Conservation (phyloP, 2,797 vertebrate genomes). For the Siniperca undulata region DNA sequence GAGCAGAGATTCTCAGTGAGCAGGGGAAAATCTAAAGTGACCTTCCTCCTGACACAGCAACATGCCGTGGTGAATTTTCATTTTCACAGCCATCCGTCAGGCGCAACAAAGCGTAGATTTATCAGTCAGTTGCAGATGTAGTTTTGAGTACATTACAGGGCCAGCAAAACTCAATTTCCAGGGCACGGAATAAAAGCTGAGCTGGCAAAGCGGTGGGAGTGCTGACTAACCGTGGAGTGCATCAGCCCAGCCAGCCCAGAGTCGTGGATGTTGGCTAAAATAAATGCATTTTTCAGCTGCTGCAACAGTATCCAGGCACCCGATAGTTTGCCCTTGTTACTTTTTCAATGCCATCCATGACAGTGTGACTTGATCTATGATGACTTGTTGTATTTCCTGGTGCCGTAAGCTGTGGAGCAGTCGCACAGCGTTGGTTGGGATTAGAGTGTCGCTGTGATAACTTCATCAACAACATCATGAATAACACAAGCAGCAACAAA, state of each 20-base stretch:
- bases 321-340: conserved; percentile 61
- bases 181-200: conserved; percentile 80
- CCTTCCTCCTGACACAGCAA: conserved; percentile 74
- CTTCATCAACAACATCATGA: conserved; percentile 58
- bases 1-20: conserved; percentile 35
- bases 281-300: conserved; percentile 72
- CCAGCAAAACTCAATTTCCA: conserved; percentile 82
- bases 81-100: conserved; percentile 77
- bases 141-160: conserved; percentile 80
- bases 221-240: conserved; percentile 77
- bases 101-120: conserved; percentile 79
- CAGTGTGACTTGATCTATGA: conserved; percentile 64
- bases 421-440: conserved; percentile 9
- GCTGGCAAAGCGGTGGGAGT: conserved; percentile 73
- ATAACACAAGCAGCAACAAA: conserved; percentile 54
- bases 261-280: conserved; percentile 63
- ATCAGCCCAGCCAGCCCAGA: conserved; percentile 61
- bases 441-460: conserved; percentile 45
- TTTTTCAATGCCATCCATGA: conserved; percentile 64
- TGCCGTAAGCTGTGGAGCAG: conserved; percentile 26
- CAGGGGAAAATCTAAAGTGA: conserved; percentile 57
- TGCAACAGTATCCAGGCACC: conserved; percentile 52
- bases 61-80: conserved; percentile 68
- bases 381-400: conserved; percentile 61
- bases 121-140: conserved; percentile 83